These are phyloP conservation scores for Struthidea cinerea DNA, from an alignment of 2,113 vertebrate species.

Conservation along the genomic window DNA sequence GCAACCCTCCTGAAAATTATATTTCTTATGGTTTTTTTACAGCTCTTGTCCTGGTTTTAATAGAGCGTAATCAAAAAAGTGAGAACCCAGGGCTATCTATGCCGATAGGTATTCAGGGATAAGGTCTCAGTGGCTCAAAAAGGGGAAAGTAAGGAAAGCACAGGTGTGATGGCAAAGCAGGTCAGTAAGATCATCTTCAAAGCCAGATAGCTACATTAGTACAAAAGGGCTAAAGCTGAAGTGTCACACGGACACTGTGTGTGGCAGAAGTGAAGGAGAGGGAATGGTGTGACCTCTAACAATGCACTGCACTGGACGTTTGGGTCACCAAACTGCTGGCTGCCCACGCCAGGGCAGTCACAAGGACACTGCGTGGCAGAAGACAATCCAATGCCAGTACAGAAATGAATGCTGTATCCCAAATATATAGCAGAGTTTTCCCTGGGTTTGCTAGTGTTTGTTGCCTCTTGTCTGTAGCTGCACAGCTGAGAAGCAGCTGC, in stretches of 20 bases:
- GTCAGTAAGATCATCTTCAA: not conserved
- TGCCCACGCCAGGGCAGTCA: not conserved
- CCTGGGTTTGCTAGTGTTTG: not conserved
- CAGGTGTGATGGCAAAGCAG: not conserved
- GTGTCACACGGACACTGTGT: not conserved
- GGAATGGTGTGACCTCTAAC: not conserved
- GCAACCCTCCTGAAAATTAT: not conserved
- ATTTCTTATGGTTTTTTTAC: not conserved
- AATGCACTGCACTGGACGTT: not conserved
- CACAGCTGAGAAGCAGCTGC: not conserved
- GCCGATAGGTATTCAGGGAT: not conserved
- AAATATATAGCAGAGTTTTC: not conserved
- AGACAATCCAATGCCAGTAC: not conserved
- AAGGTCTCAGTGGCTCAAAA: not conserved
- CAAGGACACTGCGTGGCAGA: fast-evolving
- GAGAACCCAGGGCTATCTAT: not conserved
- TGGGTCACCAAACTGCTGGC: not conserved
- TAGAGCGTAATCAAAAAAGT: not conserved
- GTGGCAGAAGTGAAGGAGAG: not conserved
- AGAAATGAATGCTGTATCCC: not conserved
- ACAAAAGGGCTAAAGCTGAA: not conserved
- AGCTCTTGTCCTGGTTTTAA: not conserved
- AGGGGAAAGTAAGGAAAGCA: not conserved
- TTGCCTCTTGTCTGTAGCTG: not conserved
- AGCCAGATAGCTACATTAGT: not conserved